Conservation (phyloP, 2,888 invertebrate genomes). For the Thumatha senex region DNA sequence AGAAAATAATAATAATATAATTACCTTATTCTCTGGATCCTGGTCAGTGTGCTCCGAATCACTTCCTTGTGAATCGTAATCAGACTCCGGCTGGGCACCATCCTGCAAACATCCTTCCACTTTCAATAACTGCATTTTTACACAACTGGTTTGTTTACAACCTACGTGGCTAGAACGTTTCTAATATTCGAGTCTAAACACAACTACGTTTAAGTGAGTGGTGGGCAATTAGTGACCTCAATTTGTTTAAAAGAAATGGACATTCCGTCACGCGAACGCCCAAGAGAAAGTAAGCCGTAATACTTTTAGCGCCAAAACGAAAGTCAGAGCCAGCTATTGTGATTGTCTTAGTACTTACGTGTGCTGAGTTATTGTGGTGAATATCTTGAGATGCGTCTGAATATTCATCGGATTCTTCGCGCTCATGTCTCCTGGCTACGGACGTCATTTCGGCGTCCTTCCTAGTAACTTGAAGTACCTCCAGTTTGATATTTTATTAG, state of each 20-base stretch:
- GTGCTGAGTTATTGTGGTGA: constrained; percentile 70
- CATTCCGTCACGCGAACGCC: constrained; percentile 75
- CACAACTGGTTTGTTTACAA: constrained; percentile 42
- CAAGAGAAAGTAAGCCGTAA: constrained; percentile 76
- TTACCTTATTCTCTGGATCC: constrained; percentile 89
- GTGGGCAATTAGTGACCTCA: constrained; percentile 75
- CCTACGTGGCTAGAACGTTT: constrained; percentile 53
- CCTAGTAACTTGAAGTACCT: constrained; percentile 70
- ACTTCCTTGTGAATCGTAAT: constrained; percentile 79
- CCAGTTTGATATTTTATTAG: constrained; percentile 69
- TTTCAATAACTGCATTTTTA: constrained; percentile 71
- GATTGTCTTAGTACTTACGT: constrained; percentile 64
- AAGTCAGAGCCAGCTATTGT: constrained; percentile 56
- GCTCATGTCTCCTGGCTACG: constrained; percentile 66
- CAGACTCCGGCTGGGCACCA: constrained; percentile 66
- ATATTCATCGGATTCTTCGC: constrained; percentile 76
- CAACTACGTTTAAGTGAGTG: constrained; percentile 65
- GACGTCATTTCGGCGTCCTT: constrained; percentile 79
- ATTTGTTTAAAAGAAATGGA: constrained; percentile 76
- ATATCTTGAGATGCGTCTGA: constrained; percentile 79
- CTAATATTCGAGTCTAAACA: constrained; percentile 56
- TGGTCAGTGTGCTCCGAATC: constrained; percentile 84
- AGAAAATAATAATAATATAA: neutral
- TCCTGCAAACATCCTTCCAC: constrained; percentile 76
- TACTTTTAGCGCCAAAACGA: constrained; percentile 75